These are phyloP conservation scores for Actinia tenebrosa DNA, from an alignment of 64 coral and sea anemone species.

Conservation along the genomic window DNA sequence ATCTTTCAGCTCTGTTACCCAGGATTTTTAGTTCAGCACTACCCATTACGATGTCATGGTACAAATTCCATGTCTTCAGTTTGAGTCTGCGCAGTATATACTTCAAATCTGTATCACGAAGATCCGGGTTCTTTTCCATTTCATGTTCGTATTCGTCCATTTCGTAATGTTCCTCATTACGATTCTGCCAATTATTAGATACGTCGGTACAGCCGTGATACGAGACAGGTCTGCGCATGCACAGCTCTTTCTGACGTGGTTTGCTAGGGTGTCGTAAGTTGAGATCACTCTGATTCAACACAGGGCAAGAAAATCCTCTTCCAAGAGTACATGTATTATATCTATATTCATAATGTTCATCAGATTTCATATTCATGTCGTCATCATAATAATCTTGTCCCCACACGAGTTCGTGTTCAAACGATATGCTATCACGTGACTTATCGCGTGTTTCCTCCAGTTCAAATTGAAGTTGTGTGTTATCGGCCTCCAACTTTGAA, in stretches of 20 bases:
- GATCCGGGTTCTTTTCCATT: constrained; percentile 29
- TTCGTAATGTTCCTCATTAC: constrained; percentile 49
- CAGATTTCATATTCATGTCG: neutral
- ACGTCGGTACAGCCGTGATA: constrained; percentile 12
- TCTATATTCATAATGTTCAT: neutral
- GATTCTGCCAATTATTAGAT: constrained; percentile 34
- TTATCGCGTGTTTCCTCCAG: constrained; percentile 34
- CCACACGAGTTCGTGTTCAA: neutral
- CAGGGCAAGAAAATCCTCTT: constrained; percentile 5
- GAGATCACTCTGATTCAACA: neutral
- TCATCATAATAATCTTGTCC: neutral
- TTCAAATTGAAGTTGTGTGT: constrained; percentile 24
- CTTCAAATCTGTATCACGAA: constrained; percentile 9
- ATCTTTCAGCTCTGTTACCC: constrained; percentile 2
- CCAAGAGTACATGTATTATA: neutral
- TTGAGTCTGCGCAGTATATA: constrained; percentile 47
- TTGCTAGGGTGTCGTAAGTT: neutral
- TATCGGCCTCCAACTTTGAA: constrained; percentile 31
- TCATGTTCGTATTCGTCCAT: constrained; percentile 63
- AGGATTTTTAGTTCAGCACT: constrained; percentile 28
- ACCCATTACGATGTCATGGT: constrained; percentile 39
- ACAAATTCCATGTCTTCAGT: constrained; percentile 34
- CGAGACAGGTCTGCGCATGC: constrained; percentile 12
- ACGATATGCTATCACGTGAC: neutral
- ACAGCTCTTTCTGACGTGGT: constrained; percentile 3